Base-by-base conservation (phyloP, 2,797 vertebrate species). In the Lycodopsis pacificus region DNA sequence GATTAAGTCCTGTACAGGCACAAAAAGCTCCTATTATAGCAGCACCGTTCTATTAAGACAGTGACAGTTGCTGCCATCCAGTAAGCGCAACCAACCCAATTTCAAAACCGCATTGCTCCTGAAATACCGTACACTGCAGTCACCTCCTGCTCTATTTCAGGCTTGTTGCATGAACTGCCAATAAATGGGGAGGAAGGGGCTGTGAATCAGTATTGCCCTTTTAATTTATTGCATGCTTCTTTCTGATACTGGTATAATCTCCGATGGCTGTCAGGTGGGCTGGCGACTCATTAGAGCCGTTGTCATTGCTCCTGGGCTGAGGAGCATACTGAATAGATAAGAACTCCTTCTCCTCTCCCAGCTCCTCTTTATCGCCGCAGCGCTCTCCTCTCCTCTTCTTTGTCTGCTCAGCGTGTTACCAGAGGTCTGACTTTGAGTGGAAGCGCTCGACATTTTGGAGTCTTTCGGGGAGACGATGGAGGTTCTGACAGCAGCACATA, bases 211-310 rank as follows among this genome's bases (percentile, higher is more conserved):
- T 83, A 56, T 77, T 81, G 54, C 54, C 75, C 36, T 42, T 90
- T 86, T 79, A 81, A 83, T 85, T 76, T 77, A 74, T 79, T 76
- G 64, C 76, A 56, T 63, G 71, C 65, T 76, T 85, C 51, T 64
- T 81, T 57, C 48, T 30, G 71, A 68, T 69, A 76, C 79, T 76
- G 25, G 14, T 78, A 74, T 82, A 80, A 89, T 89, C 83, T 86
- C 67, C 58, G 80, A 86, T 71, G 57, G 83, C 82, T 82, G 82
- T 81, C 83, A 71, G 67, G 82, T 54, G 40, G 46, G 53, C n/a
- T 6, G 75, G 86, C 77, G 82, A 68, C 73, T 86, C 86, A 88
- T 92, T 86, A 88, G 76, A 81, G 77, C 76, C 42, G 79, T 87
- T 89, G 88, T 86, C 69, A 80, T 73, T 73, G 65, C 85, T 86